Conservation (phyloP, 2,888 invertebrate species). For the Sericinus montela region DNA sequence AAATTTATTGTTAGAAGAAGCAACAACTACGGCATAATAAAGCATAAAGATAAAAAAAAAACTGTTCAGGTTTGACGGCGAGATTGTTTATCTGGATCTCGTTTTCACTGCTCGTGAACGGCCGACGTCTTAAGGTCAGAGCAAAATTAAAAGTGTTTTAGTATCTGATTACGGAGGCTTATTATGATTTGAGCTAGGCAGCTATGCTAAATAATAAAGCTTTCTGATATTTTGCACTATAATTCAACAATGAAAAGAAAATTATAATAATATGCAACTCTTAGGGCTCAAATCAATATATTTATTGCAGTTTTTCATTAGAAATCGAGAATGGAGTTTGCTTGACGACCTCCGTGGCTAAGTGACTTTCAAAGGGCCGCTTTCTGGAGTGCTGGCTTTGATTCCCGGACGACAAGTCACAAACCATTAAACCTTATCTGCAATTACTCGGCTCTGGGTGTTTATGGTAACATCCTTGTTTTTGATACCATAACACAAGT, state of each 20-base stretch:
- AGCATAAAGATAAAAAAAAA: constrained; percentile 40
- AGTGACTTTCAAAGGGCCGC: no score
- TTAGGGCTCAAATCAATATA: constrained; percentile 2
- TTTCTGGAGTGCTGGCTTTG: no score
- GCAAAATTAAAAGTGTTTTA: constrained; percentile 75
- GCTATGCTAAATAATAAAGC: constrained; percentile 43
- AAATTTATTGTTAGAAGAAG: no score
- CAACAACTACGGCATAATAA: background rate
- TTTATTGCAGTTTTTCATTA: background rate
- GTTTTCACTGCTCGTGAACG: constrained; percentile 72
- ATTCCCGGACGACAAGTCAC: no score
- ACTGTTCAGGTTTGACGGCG: constrained; percentile 55
- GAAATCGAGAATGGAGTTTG: no score
- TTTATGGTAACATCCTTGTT: no score
- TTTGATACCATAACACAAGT: no score
- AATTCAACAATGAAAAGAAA: no score
- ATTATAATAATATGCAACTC: constrained; percentile 7
- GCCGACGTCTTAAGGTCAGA: constrained; percentile 67
- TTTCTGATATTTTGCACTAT: constrained; percentile 39
- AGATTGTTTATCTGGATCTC: constrained; percentile 71
- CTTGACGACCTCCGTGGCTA: no score
- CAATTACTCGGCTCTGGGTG: no score
- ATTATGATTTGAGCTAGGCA: constrained; percentile 52
- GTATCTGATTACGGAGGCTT: constrained; percentile 70
- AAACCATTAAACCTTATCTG: no score